Evolutionary conservation across 2,113 vertebrate species (phyloP).

Genomic region (Todiramphus saurophagus): DNA sequence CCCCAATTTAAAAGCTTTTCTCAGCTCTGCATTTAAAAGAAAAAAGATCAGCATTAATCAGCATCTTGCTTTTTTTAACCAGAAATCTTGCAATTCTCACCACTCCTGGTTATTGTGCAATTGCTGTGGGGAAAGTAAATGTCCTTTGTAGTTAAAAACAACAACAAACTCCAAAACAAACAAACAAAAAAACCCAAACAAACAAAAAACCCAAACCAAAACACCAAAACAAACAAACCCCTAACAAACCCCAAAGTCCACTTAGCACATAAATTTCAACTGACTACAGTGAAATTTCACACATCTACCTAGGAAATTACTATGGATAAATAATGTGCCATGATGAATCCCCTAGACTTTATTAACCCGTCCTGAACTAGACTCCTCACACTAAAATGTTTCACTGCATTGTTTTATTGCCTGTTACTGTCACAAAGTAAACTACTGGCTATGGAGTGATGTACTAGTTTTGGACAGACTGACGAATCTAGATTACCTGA

Average conservation of each 20-base stretch:
- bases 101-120: background rate
- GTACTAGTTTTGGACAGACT: constrained; percentile 46
- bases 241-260: background rate
- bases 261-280: constrained; percentile 25
- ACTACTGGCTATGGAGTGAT: constrained; percentile 54
- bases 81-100: background rate
- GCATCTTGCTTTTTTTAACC: background rate
- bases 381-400: constrained; percentile 61
- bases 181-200: background rate
- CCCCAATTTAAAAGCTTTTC: background rate
- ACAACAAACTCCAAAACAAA: background rate
- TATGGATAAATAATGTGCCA: constrained; percentile 16
- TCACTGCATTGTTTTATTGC: constrained; percentile 66
- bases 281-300: constrained; percentile 29
- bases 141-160: background rate
- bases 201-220: background rate
- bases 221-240: background rate
- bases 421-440: constrained; percentile 68
- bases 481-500: constrained; percentile 59
- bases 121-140: background rate
- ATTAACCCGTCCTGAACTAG: constrained; percentile 59
- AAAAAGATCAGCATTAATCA: background rate
- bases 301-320: constrained; percentile 30
- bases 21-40: background rate
- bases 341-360: constrained; percentile 59